Conservation (phyloP, 2,888 invertebrate genomes). For the Hoplodrina ambigua region DNA sequence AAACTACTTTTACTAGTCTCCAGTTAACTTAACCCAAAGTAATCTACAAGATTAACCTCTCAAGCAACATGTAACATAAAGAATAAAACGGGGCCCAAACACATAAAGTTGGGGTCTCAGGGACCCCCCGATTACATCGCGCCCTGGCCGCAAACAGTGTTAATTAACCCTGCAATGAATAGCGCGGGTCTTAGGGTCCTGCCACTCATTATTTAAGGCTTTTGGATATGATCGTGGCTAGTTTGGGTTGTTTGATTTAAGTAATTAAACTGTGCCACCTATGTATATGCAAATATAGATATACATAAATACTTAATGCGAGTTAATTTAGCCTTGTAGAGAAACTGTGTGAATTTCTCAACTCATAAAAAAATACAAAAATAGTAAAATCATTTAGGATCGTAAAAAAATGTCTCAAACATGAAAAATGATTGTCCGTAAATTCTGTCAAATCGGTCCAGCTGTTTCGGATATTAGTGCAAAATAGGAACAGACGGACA, state of each 20-base stretch:
- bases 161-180: conserved; percentile 60
- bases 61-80: conserved; percentile 35
- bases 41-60: conserved; percentile 54
- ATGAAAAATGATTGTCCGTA: no score
- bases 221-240: conserved; percentile 57
- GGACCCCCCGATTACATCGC: conserved; percentile 47
- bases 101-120: conserved; percentile 50
- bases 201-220: conserved; percentile 53
- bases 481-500: no score
- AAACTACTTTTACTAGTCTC: background rate
- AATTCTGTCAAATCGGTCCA: no score
- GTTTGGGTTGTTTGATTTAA: conserved; percentile 20
- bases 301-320: no score
- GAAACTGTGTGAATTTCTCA: no score
- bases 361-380: no score
- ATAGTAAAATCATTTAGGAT: no score
- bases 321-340: no score
- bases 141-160: conserved; percentile 54
- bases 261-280: conserved; percentile 18
- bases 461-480: no score
- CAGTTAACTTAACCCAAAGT: conserved; percentile 41
- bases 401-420: no score
- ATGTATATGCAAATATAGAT: no score
- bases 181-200: conserved; percentile 37
- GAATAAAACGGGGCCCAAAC: conserved; percentile 54